Evolutionary conservation across 2,113 vertebrate genomes (phyloP), one percentile per base, ranked within the genome.

Genomic region (Paramormyrops kingsleyae): DNA sequence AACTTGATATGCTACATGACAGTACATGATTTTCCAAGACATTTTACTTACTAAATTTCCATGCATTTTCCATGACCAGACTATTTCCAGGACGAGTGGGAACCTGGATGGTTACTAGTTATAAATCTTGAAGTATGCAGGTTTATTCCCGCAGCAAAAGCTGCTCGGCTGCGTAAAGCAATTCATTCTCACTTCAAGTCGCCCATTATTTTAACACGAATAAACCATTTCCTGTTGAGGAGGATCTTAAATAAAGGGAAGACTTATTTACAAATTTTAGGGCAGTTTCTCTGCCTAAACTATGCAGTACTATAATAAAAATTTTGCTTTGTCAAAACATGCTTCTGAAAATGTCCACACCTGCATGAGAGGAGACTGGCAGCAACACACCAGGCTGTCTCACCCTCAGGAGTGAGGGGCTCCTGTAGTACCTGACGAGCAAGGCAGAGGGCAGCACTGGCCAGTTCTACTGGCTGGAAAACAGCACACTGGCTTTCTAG

Each of bases 361-460:
- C 97, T 97, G 95, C 96, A 96, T 0, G 95, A 87, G 31, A 94
- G 91, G 3, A 95, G 91, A 59, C 93, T 94, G 5, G 91, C 93
- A 21, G 94, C 92, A 5, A 95, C 92, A 85, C 94, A 94, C 94
- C 95, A 96, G 52, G 93, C 93, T 0, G 92, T 90, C 31, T 95
- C 95, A 1, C 91, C 90, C 52, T 93, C 95, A 2, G 93, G 91
- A 3, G 93, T 92, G 0, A 74, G 91, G 0, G 92, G 92, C 83
- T 95, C 96, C 15, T 94, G 91, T 1, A 96, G 91, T 80, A 97
- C 90, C 9, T 92, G 91, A 19, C 96, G 95, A 4, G 97, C 96
- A 92, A 98, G 93, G 84, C 92, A 95, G 31, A 98, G 95, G 13
- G 97, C 95, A 0, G 96, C 97, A 24, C 95, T 94, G 0, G 97